phyloP scores from a whole-genome alignment of 2,113 vertebrate species.

The Silurus asotus region DNA sequence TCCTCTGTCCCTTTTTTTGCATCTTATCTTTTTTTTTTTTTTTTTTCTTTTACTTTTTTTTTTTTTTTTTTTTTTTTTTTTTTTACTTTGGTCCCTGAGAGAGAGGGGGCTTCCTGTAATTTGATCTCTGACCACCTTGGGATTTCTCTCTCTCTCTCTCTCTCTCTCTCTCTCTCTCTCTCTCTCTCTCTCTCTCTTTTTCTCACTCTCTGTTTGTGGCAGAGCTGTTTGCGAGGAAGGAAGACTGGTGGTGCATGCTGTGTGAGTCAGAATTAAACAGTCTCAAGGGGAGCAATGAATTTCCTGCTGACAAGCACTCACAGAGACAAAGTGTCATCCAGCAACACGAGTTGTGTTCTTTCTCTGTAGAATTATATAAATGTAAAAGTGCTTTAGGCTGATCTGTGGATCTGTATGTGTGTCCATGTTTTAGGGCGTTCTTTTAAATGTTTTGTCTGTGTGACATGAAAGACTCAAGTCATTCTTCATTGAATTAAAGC shows the following conservation, averaged over 20 bases:
- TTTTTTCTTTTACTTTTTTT: no score
- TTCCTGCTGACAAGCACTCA: conserved; percentile 60
- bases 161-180: conserved; percentile 26
- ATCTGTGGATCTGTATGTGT: conserved; percentile 3
- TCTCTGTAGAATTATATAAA: background rate
- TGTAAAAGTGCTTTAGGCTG: conserved; percentile 28
- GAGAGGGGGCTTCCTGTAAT: conserved; percentile 50
- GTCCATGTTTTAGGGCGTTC: background rate
- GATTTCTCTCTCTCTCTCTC: conserved; percentile 35
- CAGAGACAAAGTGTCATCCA: conserved; percentile 32
- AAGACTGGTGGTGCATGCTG: conserved; percentile 68
- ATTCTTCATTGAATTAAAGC: background rate
- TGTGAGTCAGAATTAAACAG: conserved; percentile 70
- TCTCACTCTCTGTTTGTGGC: conserved; percentile 60
- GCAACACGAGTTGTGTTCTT: background rate
- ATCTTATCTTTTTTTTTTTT: conserved; percentile 30
- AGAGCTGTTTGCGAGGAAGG: conserved; percentile 73
- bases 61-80: conserved; percentile 34
- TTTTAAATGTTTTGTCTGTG: background rate
- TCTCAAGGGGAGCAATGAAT: conserved; percentile 67
- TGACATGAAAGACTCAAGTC: background rate
- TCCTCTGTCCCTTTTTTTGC: conserved; percentile 26
- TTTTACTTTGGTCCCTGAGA: conserved; percentile 10
- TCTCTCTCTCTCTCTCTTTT: conserved; percentile 35
- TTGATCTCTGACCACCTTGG: conserved; percentile 38